These are phyloP conservation scores for Microctonus brassicae DNA, from an alignment of 2,888 invertebrate species.

Conservation along the genomic window DNA sequence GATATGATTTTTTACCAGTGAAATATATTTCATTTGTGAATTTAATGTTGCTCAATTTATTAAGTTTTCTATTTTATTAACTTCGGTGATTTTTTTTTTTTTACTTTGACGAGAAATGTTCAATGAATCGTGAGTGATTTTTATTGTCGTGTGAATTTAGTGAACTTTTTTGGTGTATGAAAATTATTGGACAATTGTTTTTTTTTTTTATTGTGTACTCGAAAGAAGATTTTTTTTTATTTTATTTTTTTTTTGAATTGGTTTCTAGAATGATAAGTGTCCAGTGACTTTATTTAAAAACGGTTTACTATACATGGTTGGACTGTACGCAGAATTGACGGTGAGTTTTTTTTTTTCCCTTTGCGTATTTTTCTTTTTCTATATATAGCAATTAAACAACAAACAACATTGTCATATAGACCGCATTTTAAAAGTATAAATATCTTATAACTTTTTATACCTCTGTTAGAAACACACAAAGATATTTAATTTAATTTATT, in stretches of 20 bases:
- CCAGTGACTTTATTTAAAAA: conserved; percentile 50
- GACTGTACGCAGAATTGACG: conserved; percentile 53
- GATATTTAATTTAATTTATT: background rate
- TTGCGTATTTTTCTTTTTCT: conserved; percentile 34
- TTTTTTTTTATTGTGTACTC: background rate
- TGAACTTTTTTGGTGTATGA: too few species aligned
- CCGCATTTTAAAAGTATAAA: too few species aligned
- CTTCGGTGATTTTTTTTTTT: background rate
- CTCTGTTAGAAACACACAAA: background rate
- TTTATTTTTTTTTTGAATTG: conserved; percentile 45
- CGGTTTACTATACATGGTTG: conserved; percentile 52
- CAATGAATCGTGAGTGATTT: too few species aligned
- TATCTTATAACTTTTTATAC: background rate
- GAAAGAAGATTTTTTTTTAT: background rate
- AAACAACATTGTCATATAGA: too few species aligned
- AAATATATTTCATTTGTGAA: too few species aligned
- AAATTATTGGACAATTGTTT: background rate
- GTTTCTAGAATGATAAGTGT: conserved; percentile 53
- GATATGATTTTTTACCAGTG: too few species aligned
- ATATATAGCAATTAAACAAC: too few species aligned
- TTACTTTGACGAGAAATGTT: too few species aligned
- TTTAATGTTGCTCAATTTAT: too few species aligned
- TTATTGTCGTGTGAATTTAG: too few species aligned
- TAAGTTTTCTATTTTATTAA: too few species aligned
- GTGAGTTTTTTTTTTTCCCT: conserved; percentile 55